Evolutionary conservation across 1,140 invertebrate genomes (phyloP).

Genomic region (Pectinophora gossypiella): DNA sequence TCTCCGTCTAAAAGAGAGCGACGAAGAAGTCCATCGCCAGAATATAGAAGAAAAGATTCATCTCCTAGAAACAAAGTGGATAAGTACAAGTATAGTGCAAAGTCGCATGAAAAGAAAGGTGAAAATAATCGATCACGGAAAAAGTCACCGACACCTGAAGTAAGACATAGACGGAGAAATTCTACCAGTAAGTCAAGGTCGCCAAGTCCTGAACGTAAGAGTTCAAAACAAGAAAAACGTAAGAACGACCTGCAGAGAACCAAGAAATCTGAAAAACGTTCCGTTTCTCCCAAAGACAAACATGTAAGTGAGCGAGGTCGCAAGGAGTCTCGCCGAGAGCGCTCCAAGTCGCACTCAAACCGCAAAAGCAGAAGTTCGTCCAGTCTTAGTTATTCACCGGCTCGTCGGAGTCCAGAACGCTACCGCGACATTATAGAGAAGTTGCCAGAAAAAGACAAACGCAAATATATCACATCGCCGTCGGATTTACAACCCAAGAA

Average conservation of each 20-base stretch:
- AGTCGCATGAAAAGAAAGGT: conserved; percentile 29
- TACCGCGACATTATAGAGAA: conserved; percentile 78
- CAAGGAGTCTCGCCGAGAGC: conserved; percentile 33
- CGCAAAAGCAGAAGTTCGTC: conserved; percentile 66
- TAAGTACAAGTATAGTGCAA: conserved; percentile 30
- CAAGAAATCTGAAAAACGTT: conserved; percentile 32
- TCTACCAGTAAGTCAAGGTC: conserved; percentile 46
- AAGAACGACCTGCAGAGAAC: conserved; percentile 33
- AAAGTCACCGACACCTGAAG: conserved; percentile 35
- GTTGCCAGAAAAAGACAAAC: conserved; percentile 70
- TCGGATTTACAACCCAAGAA: conserved; percentile 50
- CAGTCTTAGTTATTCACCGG: conserved; percentile 80
- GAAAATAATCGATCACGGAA: conserved; percentile 30
- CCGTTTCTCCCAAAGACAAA: conserved; percentile 32
- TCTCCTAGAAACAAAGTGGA: conserved; percentile 33
- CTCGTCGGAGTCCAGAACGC: conserved; percentile 78
- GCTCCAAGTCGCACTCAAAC: conserved; percentile 41
- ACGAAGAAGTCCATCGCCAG: conserved; percentile 34
- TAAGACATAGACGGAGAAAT: conserved; percentile 21
- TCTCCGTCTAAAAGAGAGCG: conserved; percentile 23
- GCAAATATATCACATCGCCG: conserved; percentile 68
- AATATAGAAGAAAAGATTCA: conserved; percentile 25
- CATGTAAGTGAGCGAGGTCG: conserved; percentile 27
- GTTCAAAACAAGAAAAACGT: conserved; percentile 36
- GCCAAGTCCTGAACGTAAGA: conserved; percentile 25